These are phyloP conservation scores for Hylyphantes graminicola DNA, from an alignment of 1,140 invertebrate species.

Conservation along the genomic window DNA sequence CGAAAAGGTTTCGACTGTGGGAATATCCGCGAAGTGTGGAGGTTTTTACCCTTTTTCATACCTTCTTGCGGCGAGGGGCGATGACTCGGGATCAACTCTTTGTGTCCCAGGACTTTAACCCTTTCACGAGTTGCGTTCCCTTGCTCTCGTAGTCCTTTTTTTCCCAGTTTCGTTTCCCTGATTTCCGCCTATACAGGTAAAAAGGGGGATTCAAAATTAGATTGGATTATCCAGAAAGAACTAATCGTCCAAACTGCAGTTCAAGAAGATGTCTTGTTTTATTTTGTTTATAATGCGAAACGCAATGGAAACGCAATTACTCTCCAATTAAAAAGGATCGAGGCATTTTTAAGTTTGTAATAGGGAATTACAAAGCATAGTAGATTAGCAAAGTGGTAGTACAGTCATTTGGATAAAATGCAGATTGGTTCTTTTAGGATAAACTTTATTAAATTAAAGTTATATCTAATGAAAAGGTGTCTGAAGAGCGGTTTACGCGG, in stretches of 20 bases:
- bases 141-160: constrained; percentile 30
- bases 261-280: too few relatives aligned
- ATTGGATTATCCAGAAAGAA: too few relatives aligned
- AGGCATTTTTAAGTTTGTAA: too few relatives aligned
- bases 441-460: constrained; percentile 7
- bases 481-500: constrained; percentile 31
- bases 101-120: constrained; percentile 41
- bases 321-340: too few relatives aligned
- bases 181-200: constrained; percentile 59
- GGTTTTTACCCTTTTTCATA: constrained; percentile 38
- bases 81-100: constrained; percentile 28
- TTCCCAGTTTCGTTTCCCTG: constrained; percentile 12
- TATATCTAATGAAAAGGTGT: constrained; percentile 31
- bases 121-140: constrained; percentile 32
- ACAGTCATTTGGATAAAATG: too few relatives aligned
- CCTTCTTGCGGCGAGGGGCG: constrained; percentile 25
- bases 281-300: too few relatives aligned
- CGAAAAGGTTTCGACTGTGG: neutral
- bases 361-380: too few relatives aligned
- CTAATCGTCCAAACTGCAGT: too few relatives aligned
- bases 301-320: too few relatives aligned
- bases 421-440: too few relatives aligned
- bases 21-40: constrained; percentile 2
- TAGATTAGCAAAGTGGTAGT: too few relatives aligned
- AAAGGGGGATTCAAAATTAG: constrained; percentile 28